Evolutionary conservation across 1,140 invertebrate genomes (phyloP).

Genomic region (Lasaia peninsularis): DNA sequence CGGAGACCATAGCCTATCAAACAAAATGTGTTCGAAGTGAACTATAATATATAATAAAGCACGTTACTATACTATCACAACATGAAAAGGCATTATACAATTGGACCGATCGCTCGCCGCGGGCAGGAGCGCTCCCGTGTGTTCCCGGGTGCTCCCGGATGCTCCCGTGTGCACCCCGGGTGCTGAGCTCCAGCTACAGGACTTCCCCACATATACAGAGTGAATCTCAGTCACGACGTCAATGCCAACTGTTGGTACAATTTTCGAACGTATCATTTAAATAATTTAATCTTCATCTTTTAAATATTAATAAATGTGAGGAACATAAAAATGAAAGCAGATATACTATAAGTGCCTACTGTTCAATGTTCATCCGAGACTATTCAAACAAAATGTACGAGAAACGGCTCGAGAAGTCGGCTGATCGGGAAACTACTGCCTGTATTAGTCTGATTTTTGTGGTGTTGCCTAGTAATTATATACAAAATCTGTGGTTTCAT

Average conservation of each 20-base stretch:
- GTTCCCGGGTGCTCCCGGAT: not conserved
- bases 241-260: not conserved
- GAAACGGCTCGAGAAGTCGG: no score
- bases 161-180: constrained; percentile 6
- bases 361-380: no score
- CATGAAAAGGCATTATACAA: constrained; percentile 64
- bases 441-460: no score
- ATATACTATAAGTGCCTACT: no score
- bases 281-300: no score
- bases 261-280: no score
- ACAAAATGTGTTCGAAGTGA: not conserved
- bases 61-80: constrained; percentile 62
- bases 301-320: no score
- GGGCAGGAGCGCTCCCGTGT: constrained; percentile 28
- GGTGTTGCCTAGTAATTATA: no score
- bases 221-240: not conserved
- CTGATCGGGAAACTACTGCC: no score
- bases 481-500: no score
- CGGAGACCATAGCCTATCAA: not conserved
- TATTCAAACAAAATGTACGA: no score
- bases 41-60: constrained; percentile 33
- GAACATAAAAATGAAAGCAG: no score
- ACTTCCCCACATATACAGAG: not conserved
- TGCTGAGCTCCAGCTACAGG: constrained; percentile 12
- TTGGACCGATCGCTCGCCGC: constrained; percentile 68